A percentile compares a stretch with the other conserved stretches of the same genome.
Conservation (phyloP, 2,797 vertebrate species). For the Macropodus opercularis region DNA sequence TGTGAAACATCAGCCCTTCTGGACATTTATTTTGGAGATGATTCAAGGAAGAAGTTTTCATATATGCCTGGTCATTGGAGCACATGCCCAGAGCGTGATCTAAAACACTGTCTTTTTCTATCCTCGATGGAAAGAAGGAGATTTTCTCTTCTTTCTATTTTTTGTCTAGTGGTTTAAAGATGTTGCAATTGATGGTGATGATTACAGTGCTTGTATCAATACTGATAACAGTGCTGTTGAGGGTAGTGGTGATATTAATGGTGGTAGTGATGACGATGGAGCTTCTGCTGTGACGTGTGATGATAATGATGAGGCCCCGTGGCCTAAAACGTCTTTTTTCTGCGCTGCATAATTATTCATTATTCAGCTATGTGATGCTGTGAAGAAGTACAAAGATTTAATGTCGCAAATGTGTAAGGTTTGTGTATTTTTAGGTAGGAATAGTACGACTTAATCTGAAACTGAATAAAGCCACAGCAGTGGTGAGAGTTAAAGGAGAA, state of each 20-base stretch:
- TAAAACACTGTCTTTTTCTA: slow-evolving; percentile 10
- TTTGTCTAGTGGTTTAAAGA: not conserved
- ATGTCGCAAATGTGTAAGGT: not conserved
- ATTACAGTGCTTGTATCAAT: slow-evolving; percentile 10
- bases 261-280: not conserved
- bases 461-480: slow-evolving; percentile 8
- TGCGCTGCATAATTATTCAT: not conserved
- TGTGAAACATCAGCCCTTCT: too few relatives aligned
- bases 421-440: slow-evolving; percentile 9
- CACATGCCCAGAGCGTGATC: too few relatives aligned
- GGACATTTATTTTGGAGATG: not conserved
- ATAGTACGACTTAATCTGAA: not conserved
- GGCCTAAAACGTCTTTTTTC: not conserved
- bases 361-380: not conserved
- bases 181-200: slow-evolving; percentile 21
- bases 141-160: not conserved
- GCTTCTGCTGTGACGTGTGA: not conserved
- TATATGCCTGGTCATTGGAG: not conserved
- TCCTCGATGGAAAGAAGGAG: not conserved
- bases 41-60: slow-evolving; percentile 1
- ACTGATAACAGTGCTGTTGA: slow-evolving; percentile 8
- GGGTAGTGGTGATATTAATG: not conserved
- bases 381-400: not conserved
- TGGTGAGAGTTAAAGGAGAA: not conserved
- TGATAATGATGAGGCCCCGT: not conserved